Evolutionary conservation across 2,797 vertebrate species (phyloP).

Genomic region (Amazonetta brasiliensis): DNA sequence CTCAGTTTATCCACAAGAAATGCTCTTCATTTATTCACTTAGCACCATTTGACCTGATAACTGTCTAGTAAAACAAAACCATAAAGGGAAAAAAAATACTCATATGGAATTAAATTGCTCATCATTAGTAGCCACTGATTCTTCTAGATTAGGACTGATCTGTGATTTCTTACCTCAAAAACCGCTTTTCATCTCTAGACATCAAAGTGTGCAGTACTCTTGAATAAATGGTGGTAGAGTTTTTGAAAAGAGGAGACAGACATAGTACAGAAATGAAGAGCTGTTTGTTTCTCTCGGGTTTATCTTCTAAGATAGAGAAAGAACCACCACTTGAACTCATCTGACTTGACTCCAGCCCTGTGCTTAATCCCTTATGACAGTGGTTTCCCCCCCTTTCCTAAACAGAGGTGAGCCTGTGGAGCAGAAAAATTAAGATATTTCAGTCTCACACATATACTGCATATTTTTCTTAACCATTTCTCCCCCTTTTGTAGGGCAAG

Average conservation of each 20-base stretch:
- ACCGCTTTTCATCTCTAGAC: conserved; percentile 63
- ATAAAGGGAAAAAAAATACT: conserved; percentile 51
- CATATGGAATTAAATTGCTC: conserved; percentile 24
- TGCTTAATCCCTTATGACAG: neutral
- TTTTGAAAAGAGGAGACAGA: conserved; percentile 35
- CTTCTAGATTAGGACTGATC: conserved; percentile 49
- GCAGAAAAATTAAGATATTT: neutral
- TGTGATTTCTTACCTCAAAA: conserved; percentile 66
- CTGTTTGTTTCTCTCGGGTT: conserved; percentile 26
- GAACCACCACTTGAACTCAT: conserved; percentile 38
- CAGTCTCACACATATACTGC: neutral
- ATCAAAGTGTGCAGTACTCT: conserved; percentile 46
- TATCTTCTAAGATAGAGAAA: conserved; percentile 32
- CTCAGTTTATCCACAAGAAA: neutral
- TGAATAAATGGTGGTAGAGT: conserved; percentile 16
- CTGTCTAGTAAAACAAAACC: conserved; percentile 1
- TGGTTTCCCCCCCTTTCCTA: neutral
- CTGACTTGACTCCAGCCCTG: neutral
- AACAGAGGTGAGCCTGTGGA: neutral
- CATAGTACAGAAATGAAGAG: neutral
- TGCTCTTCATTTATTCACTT: neutral
- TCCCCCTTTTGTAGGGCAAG: neutral
- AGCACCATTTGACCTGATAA: conserved; percentile 34
- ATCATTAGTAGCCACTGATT: conserved; percentile 60
- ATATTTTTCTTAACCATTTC: neutral